These are phyloP conservation scores for Ispidina lecontei DNA, from an alignment of 2,797 vertebrate species.

Conservation along the genomic window DNA sequence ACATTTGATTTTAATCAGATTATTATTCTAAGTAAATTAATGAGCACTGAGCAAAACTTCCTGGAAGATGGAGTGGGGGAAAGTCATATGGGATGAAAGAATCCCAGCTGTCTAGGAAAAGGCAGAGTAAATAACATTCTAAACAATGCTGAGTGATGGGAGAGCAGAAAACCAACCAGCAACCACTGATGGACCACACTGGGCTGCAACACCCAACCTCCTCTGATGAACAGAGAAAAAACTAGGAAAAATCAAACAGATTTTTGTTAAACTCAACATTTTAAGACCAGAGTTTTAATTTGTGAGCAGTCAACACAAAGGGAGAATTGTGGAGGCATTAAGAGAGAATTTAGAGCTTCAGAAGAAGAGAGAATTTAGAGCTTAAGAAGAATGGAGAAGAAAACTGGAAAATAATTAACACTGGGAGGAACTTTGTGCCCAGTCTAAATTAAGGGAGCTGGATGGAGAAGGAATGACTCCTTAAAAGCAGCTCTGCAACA, in stretches of 20 bases:
- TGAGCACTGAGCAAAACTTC: neutral
- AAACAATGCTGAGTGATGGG: neutral
- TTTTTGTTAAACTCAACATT: neutral
- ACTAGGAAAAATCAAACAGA: neutral
- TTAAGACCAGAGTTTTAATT: neutral
- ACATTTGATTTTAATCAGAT: neutral
- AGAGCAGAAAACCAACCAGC: neutral
- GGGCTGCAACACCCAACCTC: neutral
- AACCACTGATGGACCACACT: neutral
- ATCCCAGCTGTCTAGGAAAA: neutral
- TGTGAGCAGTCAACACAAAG: neutral
- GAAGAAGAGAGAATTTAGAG: conserved; percentile 2
- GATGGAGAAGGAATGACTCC: neutral
- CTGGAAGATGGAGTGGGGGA: neutral
- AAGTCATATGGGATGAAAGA: neutral
- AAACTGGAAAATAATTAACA: conserved; percentile 13
- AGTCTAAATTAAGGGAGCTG: neutral
- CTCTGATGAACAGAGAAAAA: neutral
- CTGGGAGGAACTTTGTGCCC: neutral
- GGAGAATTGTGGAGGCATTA: neutral
- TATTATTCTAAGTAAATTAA: neutral
- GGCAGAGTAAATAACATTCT: neutral
- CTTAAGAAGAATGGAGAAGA: conserved; percentile 4
- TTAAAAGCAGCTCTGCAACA: neutral
- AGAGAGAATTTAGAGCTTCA: neutral